Conservation (phyloP, 1,140 invertebrate species). For the Drosophila grimshawi region DNA sequence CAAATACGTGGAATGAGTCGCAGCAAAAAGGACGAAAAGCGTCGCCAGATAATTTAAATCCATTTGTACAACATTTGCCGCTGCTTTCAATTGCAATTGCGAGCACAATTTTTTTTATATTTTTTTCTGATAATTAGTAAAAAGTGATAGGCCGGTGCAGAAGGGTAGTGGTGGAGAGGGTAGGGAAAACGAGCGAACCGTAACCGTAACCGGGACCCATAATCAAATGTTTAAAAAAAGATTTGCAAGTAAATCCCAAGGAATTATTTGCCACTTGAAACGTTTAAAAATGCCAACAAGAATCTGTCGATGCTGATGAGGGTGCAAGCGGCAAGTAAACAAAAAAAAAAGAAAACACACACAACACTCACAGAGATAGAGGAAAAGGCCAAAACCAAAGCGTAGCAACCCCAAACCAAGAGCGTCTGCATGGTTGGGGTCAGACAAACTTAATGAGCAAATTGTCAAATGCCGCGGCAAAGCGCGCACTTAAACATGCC, state of each 20-base stretch:
- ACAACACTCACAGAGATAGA: slow-evolving; percentile 1
- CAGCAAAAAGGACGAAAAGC: slow-evolving; percentile 30
- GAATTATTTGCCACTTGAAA: slow-evolving; percentile 84
- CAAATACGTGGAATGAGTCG: slow-evolving; percentile 42
- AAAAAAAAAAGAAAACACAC: slow-evolving; percentile 1
- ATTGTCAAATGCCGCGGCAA: slow-evolving; percentile 83
- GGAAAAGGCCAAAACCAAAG: slow-evolving; percentile 37
- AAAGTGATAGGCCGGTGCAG: slow-evolving; percentile 26
- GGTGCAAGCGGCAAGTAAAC: slow-evolving; percentile 41
- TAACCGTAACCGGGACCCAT: slow-evolving; percentile 37
- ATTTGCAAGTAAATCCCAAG: slow-evolving; percentile 83
- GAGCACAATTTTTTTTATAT: slow-evolving; percentile 3
- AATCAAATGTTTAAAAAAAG: slow-evolving; percentile 82
- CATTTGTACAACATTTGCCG: slow-evolving; percentile 77
- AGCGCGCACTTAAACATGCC: slow-evolving; percentile 79
- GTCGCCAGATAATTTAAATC: slow-evolving; percentile 74
- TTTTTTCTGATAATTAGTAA: slow-evolving; percentile 71
- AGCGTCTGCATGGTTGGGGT: slow-evolving; percentile 44
- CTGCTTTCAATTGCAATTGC: slow-evolving; percentile 64
- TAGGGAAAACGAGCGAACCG: slow-evolving; percentile 11
- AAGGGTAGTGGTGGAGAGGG: not conserved
- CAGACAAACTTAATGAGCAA: slow-evolving; percentile 84
- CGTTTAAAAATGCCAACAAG: slow-evolving; percentile 84
- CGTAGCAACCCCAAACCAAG: slow-evolving; percentile 8
- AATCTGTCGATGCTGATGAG: slow-evolving; percentile 68